Conservation (phyloP, 2,797 vertebrate species). For the Halcyon badia region DNA sequence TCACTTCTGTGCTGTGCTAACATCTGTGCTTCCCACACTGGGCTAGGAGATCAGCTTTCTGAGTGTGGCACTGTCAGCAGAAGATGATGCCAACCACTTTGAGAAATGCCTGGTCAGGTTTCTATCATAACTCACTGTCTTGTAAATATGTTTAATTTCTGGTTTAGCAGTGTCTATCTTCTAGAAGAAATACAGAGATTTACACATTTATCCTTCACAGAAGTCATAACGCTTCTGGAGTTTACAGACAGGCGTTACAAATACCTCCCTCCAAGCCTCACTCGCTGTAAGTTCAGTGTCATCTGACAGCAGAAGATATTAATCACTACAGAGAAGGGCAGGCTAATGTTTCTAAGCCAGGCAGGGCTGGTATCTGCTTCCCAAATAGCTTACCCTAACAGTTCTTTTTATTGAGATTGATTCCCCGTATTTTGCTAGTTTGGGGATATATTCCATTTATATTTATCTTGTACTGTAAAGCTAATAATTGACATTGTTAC, state of each 20-base stretch:
- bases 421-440: constrained; percentile 63
- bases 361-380: constrained; percentile 56
- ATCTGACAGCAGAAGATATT: constrained; percentile 48
- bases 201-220: constrained; percentile 32
- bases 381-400: constrained; percentile 71
- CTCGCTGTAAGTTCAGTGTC: constrained; percentile 30
- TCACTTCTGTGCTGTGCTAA: neutral
- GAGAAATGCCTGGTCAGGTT: constrained; percentile 39
- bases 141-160: constrained; percentile 53
- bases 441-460: constrained; percentile 63
- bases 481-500: constrained; percentile 69
- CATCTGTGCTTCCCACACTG: neutral
- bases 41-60: neutral
- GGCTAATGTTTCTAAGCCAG: constrained; percentile 60
- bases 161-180: constrained; percentile 21
- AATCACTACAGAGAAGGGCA: constrained; percentile 55
- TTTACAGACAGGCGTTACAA: constrained; percentile 40
- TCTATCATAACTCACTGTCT: constrained; percentile 26
- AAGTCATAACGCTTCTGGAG: neutral
- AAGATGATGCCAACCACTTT: neutral
- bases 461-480: constrained; percentile 69
- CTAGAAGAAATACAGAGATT: constrained; percentile 28
- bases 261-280: constrained; percentile 42
- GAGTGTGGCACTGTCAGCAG: neutral
- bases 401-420: constrained; percentile 77